phyloP scores from a whole-genome alignment of 2,797 vertebrate species.

The Rhodeus uyekii region DNA sequence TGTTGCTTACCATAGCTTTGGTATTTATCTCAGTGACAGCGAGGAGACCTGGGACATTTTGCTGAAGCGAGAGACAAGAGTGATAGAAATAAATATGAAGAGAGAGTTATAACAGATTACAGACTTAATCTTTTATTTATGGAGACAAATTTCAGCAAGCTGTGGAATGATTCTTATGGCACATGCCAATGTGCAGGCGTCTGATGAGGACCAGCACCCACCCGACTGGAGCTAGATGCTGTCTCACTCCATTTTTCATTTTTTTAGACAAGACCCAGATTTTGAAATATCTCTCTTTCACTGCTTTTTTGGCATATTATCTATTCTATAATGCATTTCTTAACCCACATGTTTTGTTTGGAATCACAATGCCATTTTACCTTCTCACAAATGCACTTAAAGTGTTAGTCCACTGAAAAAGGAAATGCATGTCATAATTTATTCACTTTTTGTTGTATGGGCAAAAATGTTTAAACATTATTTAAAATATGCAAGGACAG shows the following conservation, averaged over 20 bases:
- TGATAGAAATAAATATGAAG: conserved; percentile 21
- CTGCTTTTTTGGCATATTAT: background rate
- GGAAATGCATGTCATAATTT: background rate
- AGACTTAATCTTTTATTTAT: conserved; percentile 57
- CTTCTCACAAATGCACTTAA: background rate
- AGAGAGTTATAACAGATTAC: conserved; percentile 42
- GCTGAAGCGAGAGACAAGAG: conserved; percentile 20
- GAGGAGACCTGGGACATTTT: conserved; percentile 37
- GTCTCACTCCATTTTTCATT: conserved; percentile 28
- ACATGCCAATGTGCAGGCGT: conserved; percentile 36
- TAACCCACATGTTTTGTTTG: background rate
- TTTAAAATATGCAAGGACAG: background rate
- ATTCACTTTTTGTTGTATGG: background rate
- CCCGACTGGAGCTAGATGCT: conserved; percentile 16
- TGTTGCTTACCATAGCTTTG: conserved; percentile 1
- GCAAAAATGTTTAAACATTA: background rate
- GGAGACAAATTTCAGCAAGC: conserved; percentile 54
- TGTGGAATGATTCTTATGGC: conserved; percentile 36
- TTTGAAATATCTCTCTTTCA: conserved; percentile 31
- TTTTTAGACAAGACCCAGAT: conserved; percentile 1
- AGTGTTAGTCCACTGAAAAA: background rate
- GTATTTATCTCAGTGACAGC: conserved; percentile 46
- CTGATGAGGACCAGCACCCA: conserved; percentile 27
- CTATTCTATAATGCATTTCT: conserved; percentile 5
- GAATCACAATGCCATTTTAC: background rate